phyloP scores from a whole-genome alignment of 2,113 vertebrate species.

The Myrmophylax atrothorax region DNA sequence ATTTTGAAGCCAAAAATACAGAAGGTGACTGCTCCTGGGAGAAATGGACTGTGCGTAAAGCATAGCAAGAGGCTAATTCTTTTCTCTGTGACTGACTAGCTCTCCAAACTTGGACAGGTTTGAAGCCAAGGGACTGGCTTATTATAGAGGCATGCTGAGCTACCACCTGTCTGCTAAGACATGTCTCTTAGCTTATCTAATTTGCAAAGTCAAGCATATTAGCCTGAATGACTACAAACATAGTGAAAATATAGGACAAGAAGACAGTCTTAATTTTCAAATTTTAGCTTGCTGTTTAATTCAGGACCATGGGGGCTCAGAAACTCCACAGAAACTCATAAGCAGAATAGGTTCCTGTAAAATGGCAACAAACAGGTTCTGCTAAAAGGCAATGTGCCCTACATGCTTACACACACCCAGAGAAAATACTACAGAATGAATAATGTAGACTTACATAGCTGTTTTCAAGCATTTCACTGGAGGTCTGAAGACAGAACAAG shows the following conservation, averaged over 20 bases:
- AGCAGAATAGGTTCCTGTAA: not conserved
- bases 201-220: not conserved
- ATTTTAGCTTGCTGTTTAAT: not conserved
- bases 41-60: not conserved
- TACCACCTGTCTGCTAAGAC: not conserved
- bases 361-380: not conserved
- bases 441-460: not conserved
- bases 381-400: not conserved
- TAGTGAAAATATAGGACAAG: not conserved
- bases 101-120: not conserved
- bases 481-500: not conserved
- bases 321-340: not conserved
- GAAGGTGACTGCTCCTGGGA: not conserved
- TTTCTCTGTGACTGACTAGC: not conserved
- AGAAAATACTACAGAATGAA: not conserved
- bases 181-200: not conserved
- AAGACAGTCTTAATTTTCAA: not conserved
- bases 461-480: not conserved
- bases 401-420: not conserved
- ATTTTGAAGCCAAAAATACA: not conserved
- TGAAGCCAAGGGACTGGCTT: not conserved
- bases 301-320: accelerated
- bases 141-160: not conserved
- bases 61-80: not conserved
- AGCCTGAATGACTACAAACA: not conserved